Evolutionary conservation across 2,113 vertebrate species (phyloP).

Genomic region (Sinocyclocheilus maitianheensis): DNA sequence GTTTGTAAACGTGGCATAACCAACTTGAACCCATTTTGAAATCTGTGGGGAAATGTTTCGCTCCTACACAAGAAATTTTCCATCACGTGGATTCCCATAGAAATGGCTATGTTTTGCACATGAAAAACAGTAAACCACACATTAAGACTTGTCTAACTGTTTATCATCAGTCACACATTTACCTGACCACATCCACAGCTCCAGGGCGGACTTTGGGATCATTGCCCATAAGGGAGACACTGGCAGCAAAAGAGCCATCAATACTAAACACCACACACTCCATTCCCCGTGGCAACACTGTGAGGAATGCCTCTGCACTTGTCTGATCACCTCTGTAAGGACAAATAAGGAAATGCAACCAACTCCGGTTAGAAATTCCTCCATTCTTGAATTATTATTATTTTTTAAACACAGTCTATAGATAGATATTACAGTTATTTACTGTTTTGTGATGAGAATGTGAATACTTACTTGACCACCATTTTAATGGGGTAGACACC

Average conservation of each 20-base stretch:
- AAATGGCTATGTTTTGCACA: background rate
- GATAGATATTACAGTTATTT: background rate
- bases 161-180: constrained; percentile 39
- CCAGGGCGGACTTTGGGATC: constrained; percentile 97
- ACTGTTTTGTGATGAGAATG: background rate
- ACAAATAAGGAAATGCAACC: background rate
- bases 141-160: background rate
- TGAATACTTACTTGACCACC: constrained; percentile 88
- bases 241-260: constrained; percentile 97
- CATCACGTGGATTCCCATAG: background rate
- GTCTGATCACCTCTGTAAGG: constrained; percentile 92
- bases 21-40: too few relatives aligned
- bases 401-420: background rate
- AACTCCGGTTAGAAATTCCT: background rate
- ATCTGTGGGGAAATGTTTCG: too few relatives aligned
- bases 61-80: too few relatives aligned
- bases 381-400: background rate
- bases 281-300: constrained; percentile 87
- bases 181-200: constrained; percentile 98
- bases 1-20: too few relatives aligned
- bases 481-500: constrained; percentile 96
- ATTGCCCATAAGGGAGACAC: constrained; percentile 98
- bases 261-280: constrained; percentile 99
- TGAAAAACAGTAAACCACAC: background rate
- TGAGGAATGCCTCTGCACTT: constrained; percentile 94